These are phyloP conservation scores for Amaurobius ferox DNA, from an alignment of 2,888 invertebrate genomes.

Conservation along the genomic window DNA sequence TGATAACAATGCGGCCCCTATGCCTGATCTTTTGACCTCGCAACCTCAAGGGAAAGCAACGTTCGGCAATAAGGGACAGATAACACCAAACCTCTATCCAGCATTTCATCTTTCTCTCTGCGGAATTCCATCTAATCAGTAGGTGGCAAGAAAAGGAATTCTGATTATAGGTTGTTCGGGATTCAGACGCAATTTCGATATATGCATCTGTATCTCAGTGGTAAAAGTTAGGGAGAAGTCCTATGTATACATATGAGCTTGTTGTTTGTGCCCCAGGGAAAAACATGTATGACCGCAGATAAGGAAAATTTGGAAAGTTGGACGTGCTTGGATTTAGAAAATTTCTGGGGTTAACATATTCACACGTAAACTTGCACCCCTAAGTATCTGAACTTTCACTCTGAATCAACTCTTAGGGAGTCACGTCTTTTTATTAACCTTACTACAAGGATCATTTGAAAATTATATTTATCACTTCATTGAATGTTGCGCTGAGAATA, in stretches of 20 bases:
- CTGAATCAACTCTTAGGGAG: slow-evolving; percentile 8
- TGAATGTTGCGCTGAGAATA: not conserved
- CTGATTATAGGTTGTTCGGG: slow-evolving; percentile 51
- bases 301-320: slow-evolving; percentile 11
- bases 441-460: not conserved
- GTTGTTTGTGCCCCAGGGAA: not conserved
- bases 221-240: slow-evolving; percentile 7
- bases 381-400: slow-evolving; percentile 10
- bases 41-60: slow-evolving; percentile 18
- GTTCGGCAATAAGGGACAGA: slow-evolving; percentile 38
- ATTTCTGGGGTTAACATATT: slow-evolving; percentile 39
- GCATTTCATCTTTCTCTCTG: slow-evolving; percentile 22
- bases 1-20: slow-evolving; percentile 28
- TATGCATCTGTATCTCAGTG: slow-evolving; percentile 12
- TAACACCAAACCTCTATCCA: slow-evolving; percentile 21
- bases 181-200: slow-evolving; percentile 17
- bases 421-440: slow-evolving; percentile 19
- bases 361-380: not conserved
- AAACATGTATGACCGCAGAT: slow-evolving; percentile 21
- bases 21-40: slow-evolving; percentile 27
- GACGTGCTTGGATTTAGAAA: slow-evolving; percentile 44
- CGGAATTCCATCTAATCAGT: slow-evolving; percentile 51
- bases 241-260: not conserved
- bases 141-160: slow-evolving; percentile 53
- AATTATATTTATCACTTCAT: not conserved